phyloP scores from a whole-genome alignment of 30 jellyfish, hydroid and myxozoan species.

The Mastigias papua region DNA sequence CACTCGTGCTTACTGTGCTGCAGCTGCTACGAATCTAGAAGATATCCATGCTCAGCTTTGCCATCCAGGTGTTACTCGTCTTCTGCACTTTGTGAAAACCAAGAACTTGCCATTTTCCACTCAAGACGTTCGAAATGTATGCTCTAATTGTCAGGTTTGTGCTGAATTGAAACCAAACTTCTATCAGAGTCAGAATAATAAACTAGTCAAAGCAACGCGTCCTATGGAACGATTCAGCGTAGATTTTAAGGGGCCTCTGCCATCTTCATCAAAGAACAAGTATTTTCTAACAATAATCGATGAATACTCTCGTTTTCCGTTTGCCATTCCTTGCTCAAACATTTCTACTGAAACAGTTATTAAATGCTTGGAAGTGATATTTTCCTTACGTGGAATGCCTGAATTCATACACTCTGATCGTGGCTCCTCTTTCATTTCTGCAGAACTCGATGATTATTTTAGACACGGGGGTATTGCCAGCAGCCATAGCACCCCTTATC shows the following conservation, averaged over 20 bases:
- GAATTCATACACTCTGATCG: slow-evolving; percentile 74
- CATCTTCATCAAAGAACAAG: slow-evolving; percentile 47
- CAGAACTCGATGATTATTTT: slow-evolving; percentile 30
- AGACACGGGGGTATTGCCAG: slow-evolving; percentile 53
- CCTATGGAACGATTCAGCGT: slow-evolving; percentile 47
- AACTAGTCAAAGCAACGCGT: slow-evolving; percentile 32
- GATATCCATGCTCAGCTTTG: slow-evolving; percentile 50
- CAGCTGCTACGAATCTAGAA: slow-evolving; percentile 31
- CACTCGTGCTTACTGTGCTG: slow-evolving; percentile 60
- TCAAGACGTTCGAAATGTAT: slow-evolving; percentile 56
- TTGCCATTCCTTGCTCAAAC: slow-evolving; percentile 48
- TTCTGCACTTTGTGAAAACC: slow-evolving; percentile 45
- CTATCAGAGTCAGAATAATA: slow-evolving; percentile 49
- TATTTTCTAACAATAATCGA: slow-evolving; percentile 44
- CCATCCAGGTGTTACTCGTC: slow-evolving; percentile 82
- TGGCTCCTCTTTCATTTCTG: slow-evolving; percentile 72
- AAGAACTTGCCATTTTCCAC: slow-evolving; percentile 61
- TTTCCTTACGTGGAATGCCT: slow-evolving; percentile 67
- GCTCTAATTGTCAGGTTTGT: slow-evolving; percentile 53
- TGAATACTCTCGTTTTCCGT: slow-evolving; percentile 67
- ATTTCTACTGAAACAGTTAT: slow-evolving; percentile 51
- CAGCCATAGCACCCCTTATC: slow-evolving; percentile 59
- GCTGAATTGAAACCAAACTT: slow-evolving; percentile 69
- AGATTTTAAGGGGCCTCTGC: slow-evolving; percentile 52
- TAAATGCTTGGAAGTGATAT: slow-evolving; percentile 36